A percentile compares a stretch with the other conserved stretches of the same genome.
Evolutionary conservation across 2,113 vertebrate species (phyloP).

Genomic region (Corythoichthys haematopterus): DNA sequence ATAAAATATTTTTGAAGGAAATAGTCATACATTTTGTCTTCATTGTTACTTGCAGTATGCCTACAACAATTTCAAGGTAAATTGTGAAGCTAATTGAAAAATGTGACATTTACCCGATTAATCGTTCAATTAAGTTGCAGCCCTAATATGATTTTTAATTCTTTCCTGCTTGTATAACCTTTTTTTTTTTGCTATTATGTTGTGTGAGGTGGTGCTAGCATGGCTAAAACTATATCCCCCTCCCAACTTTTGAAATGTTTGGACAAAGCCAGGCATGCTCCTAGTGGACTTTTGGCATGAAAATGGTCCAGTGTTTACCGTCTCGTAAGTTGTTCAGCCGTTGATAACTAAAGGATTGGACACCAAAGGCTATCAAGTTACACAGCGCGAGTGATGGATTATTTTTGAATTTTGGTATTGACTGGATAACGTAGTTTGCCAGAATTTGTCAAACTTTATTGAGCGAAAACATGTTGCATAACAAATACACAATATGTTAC

Average conservation of each 20-base stretch:
- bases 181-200: background rate
- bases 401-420: too few species aligned
- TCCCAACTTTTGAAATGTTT: background rate
- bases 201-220: background rate
- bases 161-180: background rate
- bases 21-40: too few species aligned
- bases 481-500: too few species aligned
- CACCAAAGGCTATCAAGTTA: background rate
- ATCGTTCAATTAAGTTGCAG: too few species aligned
- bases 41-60: too few species aligned
- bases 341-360: background rate
- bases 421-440: too few species aligned
- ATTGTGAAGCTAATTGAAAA: too few species aligned
- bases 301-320: conserved; percentile 21
- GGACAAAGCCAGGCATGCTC: conserved; percentile 20
- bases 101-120: too few species aligned
- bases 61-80: too few species aligned
- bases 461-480: too few species aligned
- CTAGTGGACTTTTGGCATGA: conserved; percentile 33
- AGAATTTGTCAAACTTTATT: too few species aligned
- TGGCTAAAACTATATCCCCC: background rate
- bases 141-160: background rate
- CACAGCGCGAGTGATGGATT: background rate
- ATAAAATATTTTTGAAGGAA: too few species aligned
- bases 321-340: conserved; percentile 19